A percentile compares a stretch with the other conserved stretches of the same genome.
phyloP scores from a whole-genome alignment of 2,888 invertebrate genomes.

The Myathropa florea region DNA sequence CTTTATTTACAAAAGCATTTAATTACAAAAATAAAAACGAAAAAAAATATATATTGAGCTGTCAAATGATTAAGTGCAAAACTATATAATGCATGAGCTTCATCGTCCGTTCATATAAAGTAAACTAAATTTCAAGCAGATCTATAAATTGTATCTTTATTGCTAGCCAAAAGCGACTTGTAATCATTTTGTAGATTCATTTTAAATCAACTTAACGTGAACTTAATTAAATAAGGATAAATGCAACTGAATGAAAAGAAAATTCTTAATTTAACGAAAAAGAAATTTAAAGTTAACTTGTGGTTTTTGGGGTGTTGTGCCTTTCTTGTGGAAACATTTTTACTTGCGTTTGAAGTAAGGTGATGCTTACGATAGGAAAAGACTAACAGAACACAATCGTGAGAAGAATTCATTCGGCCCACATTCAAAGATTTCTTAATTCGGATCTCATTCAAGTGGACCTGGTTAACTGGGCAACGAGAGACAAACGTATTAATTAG shows the following conservation, averaged over 20 bases:
- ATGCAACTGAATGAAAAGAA: not conserved
- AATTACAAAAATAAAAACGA: conserved; percentile 8
- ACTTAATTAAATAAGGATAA: not conserved
- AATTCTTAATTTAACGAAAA: not conserved
- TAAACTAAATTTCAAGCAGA: conserved; percentile 54
- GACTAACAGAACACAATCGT: too few species aligned
- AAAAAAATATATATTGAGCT: conserved; percentile 26
- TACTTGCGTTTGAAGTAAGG: too few species aligned
- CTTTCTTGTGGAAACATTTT: too few species aligned
- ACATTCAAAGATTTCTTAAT: too few species aligned
- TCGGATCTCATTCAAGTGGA: too few species aligned
- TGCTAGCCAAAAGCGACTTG: conserved; percentile 42
- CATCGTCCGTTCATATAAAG: conserved; percentile 5
- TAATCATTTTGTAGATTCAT: not conserved
- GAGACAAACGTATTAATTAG: too few species aligned
- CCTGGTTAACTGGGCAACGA: too few species aligned
- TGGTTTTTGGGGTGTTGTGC: not conserved
- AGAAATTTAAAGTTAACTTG: too few species aligned
- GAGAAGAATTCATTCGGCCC: too few species aligned
- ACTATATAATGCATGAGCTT: not conserved
- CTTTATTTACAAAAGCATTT: conserved; percentile 63
- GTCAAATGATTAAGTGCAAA: not conserved
- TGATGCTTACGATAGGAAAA: too few species aligned
- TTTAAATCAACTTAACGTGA: not conserved
- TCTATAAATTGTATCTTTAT: conserved; percentile 29